Base-by-base conservation (phyloP, 2,113 vertebrate genomes). In the Hemichromis elongatus region DNA sequence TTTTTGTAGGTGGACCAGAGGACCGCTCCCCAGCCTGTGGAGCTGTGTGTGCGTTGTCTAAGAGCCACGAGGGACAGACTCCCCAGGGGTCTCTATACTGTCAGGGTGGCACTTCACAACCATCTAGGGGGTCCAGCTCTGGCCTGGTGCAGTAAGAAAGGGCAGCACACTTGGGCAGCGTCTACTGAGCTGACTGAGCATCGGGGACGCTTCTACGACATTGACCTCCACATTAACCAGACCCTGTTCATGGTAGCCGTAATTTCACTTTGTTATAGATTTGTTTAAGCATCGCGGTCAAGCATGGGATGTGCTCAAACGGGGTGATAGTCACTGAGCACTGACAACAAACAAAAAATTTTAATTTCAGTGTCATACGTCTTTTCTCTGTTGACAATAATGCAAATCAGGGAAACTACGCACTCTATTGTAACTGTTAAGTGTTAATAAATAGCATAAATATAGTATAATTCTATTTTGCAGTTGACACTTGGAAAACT, bases 41-140 rank as follows among this genome's bases (percentile, higher is more conserved):
- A 98, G 85, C 96, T 99, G 83, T 91, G 77, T 5, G 45, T 99
- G 85, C 95, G 92, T 86, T 98, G 97, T 91, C 86, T 98, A 10
- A 96, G 97, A 24, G 97, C 97, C 33, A 94, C 97, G 84, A 97
- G 97, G 91, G 97, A 98, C 95, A 99, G 99, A 84, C 93, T 97
- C 47, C 96, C 97, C 21, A 95, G 87, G 91, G 98, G 98, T 37
- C 95, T 80, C 70, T 99, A 98, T 79, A 9, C 88, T 11, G 91
- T 99, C 83, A 96, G 88, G 35, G 90, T 97, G 93, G 96, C 96
- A 82, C 91, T 99, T 75, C 96, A 97, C 66, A 92, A 90, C 50
- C 52, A 10, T 50, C 96, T 97, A 3, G 97, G 97, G 5, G 96
- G 96, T 63, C 59, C 80, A 18, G 82, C 86, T n/a, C 82, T 97